Base-by-base conservation (phyloP, 2,113 vertebrate species). In the Rhinolophus sinicus region DNA sequence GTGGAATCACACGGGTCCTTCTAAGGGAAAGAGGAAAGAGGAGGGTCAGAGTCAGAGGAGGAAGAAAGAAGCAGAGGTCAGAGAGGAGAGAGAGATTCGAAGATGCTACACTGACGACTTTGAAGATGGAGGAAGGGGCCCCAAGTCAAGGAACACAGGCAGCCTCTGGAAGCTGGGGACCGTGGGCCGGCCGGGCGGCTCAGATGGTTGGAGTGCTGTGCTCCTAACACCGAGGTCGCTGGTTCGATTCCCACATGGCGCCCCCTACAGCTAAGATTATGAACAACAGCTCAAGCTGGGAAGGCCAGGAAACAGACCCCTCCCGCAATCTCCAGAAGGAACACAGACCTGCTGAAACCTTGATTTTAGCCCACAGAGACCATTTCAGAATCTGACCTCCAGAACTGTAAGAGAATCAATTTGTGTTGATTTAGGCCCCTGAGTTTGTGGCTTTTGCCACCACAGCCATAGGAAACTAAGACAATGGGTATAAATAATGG, bases 71-170 rank as follows among this genome's bases (percentile, higher is more conserved):
- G 54, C 47, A 21, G n/a, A 78, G 33, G 52, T 90, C 19, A 19
- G 40, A 69, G 50, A 62, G 56, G 8, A 76, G 58, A 16, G 58
- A 16, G 35, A 33, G 47, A 47, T n/a, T 22, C 12, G 47, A 65
- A 85, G 47, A 52, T 3, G 9, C 64, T 4, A 0, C 0, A 0
- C 54, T 5, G 3, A 22, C 47, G 72, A 67, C 33, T 62, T 78
- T 44, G 73, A 75, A 19, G n/a, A 26, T 6, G 0, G 38, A 81
- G 44, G 30, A 28, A 50, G 33, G 0, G 38, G 56, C 4, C 28
- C 5, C 4, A 2, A 24, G 40, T n/a, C 58, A 18, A 64, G 11
- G 80, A 11, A 4, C 1, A 2, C 14, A 8, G 40, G 52, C 0
- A 5, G 21, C 22, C 38, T 65, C 64, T 35, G 21, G 14, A 18